These are phyloP conservation scores for Catostylus mosaicus DNA, from an alignment of 30 jellyfish, hydroid and myxozoan genomes.

Conservation along the genomic window DNA sequence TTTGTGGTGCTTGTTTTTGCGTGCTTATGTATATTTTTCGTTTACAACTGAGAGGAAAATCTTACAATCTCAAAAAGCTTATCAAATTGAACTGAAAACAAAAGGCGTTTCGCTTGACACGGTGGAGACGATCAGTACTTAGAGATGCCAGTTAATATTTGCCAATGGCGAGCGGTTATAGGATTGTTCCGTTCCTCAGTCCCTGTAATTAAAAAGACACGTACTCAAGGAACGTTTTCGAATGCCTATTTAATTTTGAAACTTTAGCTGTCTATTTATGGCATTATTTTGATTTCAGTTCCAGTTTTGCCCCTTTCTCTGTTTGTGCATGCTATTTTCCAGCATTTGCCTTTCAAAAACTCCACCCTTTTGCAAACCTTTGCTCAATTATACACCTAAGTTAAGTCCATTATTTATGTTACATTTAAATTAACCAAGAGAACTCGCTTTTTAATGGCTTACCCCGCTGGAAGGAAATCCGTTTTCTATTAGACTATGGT, in stretches of 20 bases:
- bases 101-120: constrained; percentile 30
- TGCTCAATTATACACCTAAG: constrained; percentile 29
- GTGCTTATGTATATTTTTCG: constrained; percentile 15
- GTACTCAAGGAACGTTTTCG: constrained; percentile 24
- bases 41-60: constrained; percentile 27
- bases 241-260: neutral
- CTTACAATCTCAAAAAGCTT: constrained; percentile 11
- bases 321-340: neutral
- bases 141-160: constrained; percentile 24
- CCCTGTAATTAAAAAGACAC: neutral
- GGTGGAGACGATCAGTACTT: constrained; percentile 27
- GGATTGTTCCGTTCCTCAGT: constrained; percentile 44
- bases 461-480: constrained; percentile 41
- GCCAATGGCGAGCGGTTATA: constrained; percentile 39
- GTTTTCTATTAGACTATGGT: constrained; percentile 26
- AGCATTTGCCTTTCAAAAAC: neutral
- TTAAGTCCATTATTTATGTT: constrained; percentile 7
- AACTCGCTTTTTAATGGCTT: constrained; percentile 27
- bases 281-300: neutral
- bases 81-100: constrained; percentile 21
- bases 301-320: neutral
- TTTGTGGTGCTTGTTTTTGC: constrained; percentile 20
- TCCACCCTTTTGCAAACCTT: constrained; percentile 9
- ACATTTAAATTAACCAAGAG: constrained; percentile 15
- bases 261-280: neutral